Evolutionary conservation across 1,140 invertebrate species (phyloP), one percentile per base, ranked within the genome.

Genomic region (Ostrea denselamellosa): DNA sequence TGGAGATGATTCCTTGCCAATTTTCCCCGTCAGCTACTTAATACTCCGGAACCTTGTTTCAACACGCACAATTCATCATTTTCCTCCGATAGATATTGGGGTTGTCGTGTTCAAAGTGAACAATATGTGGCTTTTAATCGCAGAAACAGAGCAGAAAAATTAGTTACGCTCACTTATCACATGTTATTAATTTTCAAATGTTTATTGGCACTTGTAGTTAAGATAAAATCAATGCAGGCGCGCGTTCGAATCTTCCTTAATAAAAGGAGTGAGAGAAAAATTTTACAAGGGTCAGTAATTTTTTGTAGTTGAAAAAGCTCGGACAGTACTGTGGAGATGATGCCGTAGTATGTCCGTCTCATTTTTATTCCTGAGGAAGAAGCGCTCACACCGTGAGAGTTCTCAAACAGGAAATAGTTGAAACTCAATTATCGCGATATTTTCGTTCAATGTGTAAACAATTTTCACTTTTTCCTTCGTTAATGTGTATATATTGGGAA

Each of bases 151-250:
- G 68, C 68, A 77, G 68, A 77, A 77, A 77, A 77, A 77, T 77
- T 77, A 77, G 68, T 34, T 12, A 34, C 68, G 68, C 68, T 77
- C 22, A 77, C 68, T 77, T 77, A 25, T 5, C 68, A 77, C 68
- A 71, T 28, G 68, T 77, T 77, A 77, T 77, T 77, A 77, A 77
- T 77, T 77, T 77, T 77, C 25, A 77, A 77, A 77, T 25, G 28
- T 28, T 77, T 71, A 28, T 77, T 28, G 68, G 68, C 5, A 44
- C 34, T 2, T 44, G 34, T 77, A 77, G 68, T 77, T 77, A 77
- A 77, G 28, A 14, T 22, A 77, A 77, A 77, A 77, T 34, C 68
- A 77, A 28, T 25, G 12, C 25, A 77, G 68, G 28, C 25, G 68
- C 68, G 22, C 10, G 14, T 19, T 19, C 14, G 5, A 58, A n/a